phyloP scores from a whole-genome alignment of 2,888 invertebrate species.

The Entomobrya proxima region DNA sequence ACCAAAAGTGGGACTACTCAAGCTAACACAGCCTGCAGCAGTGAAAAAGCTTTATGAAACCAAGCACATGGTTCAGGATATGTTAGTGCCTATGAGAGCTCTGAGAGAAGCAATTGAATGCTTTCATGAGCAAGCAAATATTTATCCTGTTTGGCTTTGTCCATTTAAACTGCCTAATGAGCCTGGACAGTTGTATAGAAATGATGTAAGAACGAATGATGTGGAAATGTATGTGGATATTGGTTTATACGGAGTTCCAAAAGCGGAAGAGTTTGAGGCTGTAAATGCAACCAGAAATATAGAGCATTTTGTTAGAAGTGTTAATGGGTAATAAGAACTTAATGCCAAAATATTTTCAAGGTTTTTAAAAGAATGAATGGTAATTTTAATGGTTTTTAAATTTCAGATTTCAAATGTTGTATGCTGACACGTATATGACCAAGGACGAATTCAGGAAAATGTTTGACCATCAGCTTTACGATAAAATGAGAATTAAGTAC shows the following conservation, averaged over 20 bases:
- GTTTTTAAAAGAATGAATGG: too few relatives aligned
- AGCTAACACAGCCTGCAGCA: conserved; percentile 85
- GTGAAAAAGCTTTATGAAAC: conserved; percentile 85
- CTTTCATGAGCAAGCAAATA: conserved; percentile 81
- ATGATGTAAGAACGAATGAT: conserved; percentile 77
- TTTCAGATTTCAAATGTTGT: conserved; percentile 87
- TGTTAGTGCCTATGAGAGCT: conserved; percentile 83
- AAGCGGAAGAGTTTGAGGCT: conserved; percentile 83
- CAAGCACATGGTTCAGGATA: conserved; percentile 84
- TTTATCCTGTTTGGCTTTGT: conserved; percentile 90
- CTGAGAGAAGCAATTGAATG: conserved; percentile 82
- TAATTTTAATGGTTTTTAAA: background rate
- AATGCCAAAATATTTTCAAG: too few relatives aligned
- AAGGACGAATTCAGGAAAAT: conserved; percentile 85
- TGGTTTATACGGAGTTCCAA: conserved; percentile 87
- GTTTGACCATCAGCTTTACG: conserved; percentile 89
- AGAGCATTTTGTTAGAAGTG: background rate
- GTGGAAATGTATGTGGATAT: conserved; percentile 86
- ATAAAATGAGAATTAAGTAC: conserved; percentile 81
- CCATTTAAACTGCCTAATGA: conserved; percentile 84
- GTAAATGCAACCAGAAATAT: conserved; percentile 78
- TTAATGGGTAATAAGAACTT: too few relatives aligned
- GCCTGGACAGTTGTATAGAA: conserved; percentile 84
- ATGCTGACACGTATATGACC: conserved; percentile 88
- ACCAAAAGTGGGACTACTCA: conserved; percentile 88